Evolutionary conservation across 2,888 invertebrate genomes (phyloP), one percentile per base, ranked within the genome.

Genomic region (Platynereis dumerilii): DNA sequence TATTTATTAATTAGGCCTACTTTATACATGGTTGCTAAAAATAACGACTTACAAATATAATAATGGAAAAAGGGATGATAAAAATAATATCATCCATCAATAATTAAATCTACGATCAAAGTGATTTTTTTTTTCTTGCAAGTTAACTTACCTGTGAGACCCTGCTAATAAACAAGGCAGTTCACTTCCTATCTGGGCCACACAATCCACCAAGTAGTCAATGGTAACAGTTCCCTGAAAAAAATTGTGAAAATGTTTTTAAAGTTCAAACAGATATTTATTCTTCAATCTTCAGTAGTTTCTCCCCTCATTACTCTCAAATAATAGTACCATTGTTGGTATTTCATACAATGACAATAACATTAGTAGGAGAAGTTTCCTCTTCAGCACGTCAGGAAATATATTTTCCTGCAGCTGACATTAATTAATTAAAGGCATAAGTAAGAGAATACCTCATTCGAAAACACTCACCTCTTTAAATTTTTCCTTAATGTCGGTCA

Each of bases 161-260:
- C 60, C 60, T 29, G 48, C 48, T 5, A 60, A 52, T 2, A 60
- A 22, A 45, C 45, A 29, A 3, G 52, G 60, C 3, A n/a, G 20
- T 48, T 52, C 34, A 10, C 48, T 34, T 15, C 29, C 60, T 10
- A 48, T 28, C 1, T 45, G 48, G 22, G 24, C 27, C 27, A 60
- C 45, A 24, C 60, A 60, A 52, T 60, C 60, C 20, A 52, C 52
- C 52, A 60, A 28, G 52, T 60, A 60, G 52, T 60, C 60, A 3
- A 60, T 22, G 28, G 27, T 22, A 1, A 48, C 48, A 17, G 48
- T 29, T 27, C 29, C 60, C 60, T 28, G 26, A 20, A 48, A 60
- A 48, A 10, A 48, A 48, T 34, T 7, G 12, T 34, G 34, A 34
- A 34, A 34, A 34, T 34, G n/a, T n/a, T n/a, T n/a, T n/a, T n/a